Evolutionary conservation across 2,113 vertebrate species (phyloP), one percentile per base, ranked within the genome.

Genomic region (Tychaedon coryphoeus): DNA sequence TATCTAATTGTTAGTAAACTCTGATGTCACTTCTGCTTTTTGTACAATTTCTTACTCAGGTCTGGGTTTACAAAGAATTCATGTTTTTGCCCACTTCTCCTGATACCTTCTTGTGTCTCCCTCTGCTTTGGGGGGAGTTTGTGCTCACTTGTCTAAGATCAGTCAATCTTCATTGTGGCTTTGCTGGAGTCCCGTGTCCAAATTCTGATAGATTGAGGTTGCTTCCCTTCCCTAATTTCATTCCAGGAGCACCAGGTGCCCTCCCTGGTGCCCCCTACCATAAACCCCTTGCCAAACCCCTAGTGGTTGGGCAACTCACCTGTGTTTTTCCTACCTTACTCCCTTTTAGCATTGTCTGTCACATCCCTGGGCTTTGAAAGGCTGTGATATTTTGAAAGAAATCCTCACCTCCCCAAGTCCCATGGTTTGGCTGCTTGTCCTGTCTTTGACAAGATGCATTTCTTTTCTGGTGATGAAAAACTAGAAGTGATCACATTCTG

Each of bases 71-170:
- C 40, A 50, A 34, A 58, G n/a, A 42, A 13, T 20, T 76, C 0
- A 0, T 0, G 0, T 2, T 64, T 86, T 90, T 72, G 9, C 14
- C 34, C 3, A 1, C n/a, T 90, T 71, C 29, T 80, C 67, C 54
- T 42, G 61, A 45, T 13, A 19, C 33, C 22, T 60, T 29, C n/a
- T 61, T n/a, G 15, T 72, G 57, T 61, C 31, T 28, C 14, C 14
- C 31, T 47, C 33, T 88, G 53, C 22, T 56, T 8, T 76, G 31
- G 24, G 9, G 4, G 12, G 4, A 62, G 14, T 48, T 88, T 40
- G 25, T 70, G 28, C 33, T 86, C 19, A 2, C 47, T 50, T 0
- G 0, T 64, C 29, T 42, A 31, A 50, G 51, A 50, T 57, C 36
- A 38, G 15, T 42, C 36, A 43, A 5, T 36, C 33, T 53, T 73